Base-by-base conservation (phyloP, 2,797 vertebrate species). In the Clarias laeviceps region DNA sequence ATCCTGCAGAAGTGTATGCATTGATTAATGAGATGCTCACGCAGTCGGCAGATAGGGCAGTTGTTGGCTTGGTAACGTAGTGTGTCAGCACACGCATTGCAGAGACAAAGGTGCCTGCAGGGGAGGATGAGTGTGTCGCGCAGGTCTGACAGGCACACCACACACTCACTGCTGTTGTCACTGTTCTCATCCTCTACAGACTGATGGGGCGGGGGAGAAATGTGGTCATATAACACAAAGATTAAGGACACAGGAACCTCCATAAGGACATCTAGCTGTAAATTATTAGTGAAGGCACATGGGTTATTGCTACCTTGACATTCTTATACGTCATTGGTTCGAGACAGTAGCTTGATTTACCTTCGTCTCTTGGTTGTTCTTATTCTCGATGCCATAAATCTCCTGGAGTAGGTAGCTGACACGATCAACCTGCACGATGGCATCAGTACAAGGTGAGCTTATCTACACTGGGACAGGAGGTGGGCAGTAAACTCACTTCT, bases 341-440 rank as follows among this genome's bases (percentile, higher is more conserved):
- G 54, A 7, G 45, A 40, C 29, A 22, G 22, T 70, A 62, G 11
- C 34, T 45, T 45, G 32, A 86, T 73, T 88, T 32, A 99, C 98
- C 98, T 99, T 99, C 0, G 97, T 99, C 90, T 99, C 98, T 91
- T 98, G 98, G 93, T 98, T 99, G 95, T 98, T 99, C 92, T 99
- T 99, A 93, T 99, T 99, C 93, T 99, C 98, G 0, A 99, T 99
- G 87, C 98, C 98, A 0, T 99, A 99, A 93, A 99, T 99, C 95
- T 99, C 98, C 94, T 99, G 98, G 14, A 99, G 94, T 89, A 99
- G 95, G 92, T 99, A 99, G 94, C 98, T 99, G 91, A 99, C 98
- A 27, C 98, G 96, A 91, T 99, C 98, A 90, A 99, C 98, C 98
- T 99, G 83, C 32, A 88, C 40, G 69, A 64, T 40, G 45, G 82